These are phyloP conservation scores for Chionodraco myersi DNA, from an alignment of 2,113 vertebrate species.

Conservation along the genomic window DNA sequence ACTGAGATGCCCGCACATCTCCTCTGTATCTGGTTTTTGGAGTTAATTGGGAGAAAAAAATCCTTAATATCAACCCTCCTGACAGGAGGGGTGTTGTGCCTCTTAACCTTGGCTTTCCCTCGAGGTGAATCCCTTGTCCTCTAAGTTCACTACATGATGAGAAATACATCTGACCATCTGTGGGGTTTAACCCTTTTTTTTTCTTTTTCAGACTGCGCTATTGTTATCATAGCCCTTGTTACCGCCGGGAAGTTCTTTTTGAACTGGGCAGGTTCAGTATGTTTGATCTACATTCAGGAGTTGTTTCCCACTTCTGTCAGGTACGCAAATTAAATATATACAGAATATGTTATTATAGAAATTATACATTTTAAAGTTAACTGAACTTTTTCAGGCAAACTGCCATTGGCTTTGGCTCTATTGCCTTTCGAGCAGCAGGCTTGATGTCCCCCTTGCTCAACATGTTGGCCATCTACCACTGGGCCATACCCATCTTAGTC, in stretches of 20 bases:
- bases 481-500: slow-evolving; percentile 77
- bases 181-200: not conserved
- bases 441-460: slow-evolving; percentile 80
- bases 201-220: slow-evolving; percentile 52
- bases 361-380: not conserved
- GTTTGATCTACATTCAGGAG: slow-evolving; percentile 76
- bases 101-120: slow-evolving; percentile 68
- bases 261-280: slow-evolving; percentile 61
- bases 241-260: slow-evolving; percentile 72
- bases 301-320: slow-evolving; percentile 79
- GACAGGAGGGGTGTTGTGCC: slow-evolving; percentile 43
- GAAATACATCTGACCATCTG: not conserved
- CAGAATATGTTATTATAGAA: not conserved
- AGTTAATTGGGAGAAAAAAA: slow-evolving; percentile 70
- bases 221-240: slow-evolving; percentile 57
- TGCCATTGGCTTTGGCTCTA: slow-evolving; percentile 82
- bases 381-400: slow-evolving; percentile 79
- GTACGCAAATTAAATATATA: slow-evolving; percentile 37
- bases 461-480: slow-evolving; percentile 76
- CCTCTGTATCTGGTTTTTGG: slow-evolving; percentile 69
- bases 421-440: slow-evolving; percentile 66
- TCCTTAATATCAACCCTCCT: slow-evolving; percentile 57
- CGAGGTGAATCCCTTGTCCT: slow-evolving; percentile 65
- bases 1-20: slow-evolving; percentile 68
- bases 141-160: not conserved